A percentile compares a stretch with the other conserved stretches of the same genome.
Evolutionary conservation across 2,113 vertebrate species (phyloP).

Genomic region (Daboia siamensis): DNA sequence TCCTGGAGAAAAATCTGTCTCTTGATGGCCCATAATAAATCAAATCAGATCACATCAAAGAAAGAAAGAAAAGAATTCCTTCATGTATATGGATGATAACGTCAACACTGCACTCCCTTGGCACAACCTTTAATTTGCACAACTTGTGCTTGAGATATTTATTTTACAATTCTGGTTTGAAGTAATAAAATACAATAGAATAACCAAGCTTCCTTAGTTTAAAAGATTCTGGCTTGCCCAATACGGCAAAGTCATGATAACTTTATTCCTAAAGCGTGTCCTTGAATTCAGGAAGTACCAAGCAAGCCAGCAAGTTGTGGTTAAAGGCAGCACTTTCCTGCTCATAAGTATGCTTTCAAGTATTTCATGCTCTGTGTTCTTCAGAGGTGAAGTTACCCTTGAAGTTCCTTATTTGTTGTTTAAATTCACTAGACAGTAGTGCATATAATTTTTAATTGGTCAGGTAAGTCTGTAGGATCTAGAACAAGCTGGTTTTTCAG

Average conservation of each 20-base stretch:
- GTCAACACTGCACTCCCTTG: neutral
- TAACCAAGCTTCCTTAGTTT: neutral
- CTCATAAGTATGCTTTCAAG: neutral
- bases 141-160: neutral
- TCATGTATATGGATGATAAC: neutral
- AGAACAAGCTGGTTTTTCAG: neutral
- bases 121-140: neutral
- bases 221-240: neutral
- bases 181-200: neutral
- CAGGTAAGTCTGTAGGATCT: neutral
- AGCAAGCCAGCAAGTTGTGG: neutral
- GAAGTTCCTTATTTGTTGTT: conserved; percentile 21
- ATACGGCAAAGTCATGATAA: neutral
- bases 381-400: conserved; percentile 11
- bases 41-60: neutral
- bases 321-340: neutral
- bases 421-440: neutral
- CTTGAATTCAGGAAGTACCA: conserved; percentile 2
- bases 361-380: conserved; percentile 1
- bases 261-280: neutral
- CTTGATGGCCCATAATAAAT: neutral
- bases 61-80: neutral
- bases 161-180: neutral
- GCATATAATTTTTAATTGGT: neutral
- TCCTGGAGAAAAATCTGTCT: neutral